phyloP scores from a whole-genome alignment of 1,140 invertebrate genomes.

The Branchinecta lynchi region DNA sequence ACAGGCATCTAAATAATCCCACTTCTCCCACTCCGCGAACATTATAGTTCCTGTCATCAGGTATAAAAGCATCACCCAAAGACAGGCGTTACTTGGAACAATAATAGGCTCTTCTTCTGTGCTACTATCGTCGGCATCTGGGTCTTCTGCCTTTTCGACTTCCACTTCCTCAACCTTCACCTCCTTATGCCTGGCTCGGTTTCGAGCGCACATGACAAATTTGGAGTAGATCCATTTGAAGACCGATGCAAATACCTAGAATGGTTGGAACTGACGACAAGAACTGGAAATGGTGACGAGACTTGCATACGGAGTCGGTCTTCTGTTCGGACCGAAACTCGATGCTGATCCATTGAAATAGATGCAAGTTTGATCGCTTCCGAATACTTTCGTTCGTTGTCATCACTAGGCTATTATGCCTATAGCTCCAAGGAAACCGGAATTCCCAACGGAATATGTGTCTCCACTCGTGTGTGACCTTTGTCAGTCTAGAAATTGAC shows the following conservation, averaged over 20 bases:
- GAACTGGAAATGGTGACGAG: no score
- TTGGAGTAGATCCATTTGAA: conserved; percentile 26
- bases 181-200: conserved; percentile 16
- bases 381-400: no score
- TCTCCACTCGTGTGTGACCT: no score
- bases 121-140: conserved; percentile 29
- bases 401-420: no score
- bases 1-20: conserved; percentile 78
- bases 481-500: no score
- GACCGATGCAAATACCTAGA: conserved; percentile 23
- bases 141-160: background rate
- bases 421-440: no score
- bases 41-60: conserved; percentile 66
- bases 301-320: no score
- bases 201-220: conserved; percentile 20
- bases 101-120: conserved; percentile 38
- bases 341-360: no score
- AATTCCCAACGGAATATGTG: no score
- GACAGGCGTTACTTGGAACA: conserved; percentile 77
- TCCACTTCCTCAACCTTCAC: conserved; percentile 17
- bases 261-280: background rate
- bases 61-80: conserved; percentile 85
- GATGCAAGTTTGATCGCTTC: no score
- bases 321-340: no score
- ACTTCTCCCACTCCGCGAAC: conserved; percentile 71